phyloP scores from a whole-genome alignment of 2,888 invertebrate species.

The Atethmia centrago region DNA sequence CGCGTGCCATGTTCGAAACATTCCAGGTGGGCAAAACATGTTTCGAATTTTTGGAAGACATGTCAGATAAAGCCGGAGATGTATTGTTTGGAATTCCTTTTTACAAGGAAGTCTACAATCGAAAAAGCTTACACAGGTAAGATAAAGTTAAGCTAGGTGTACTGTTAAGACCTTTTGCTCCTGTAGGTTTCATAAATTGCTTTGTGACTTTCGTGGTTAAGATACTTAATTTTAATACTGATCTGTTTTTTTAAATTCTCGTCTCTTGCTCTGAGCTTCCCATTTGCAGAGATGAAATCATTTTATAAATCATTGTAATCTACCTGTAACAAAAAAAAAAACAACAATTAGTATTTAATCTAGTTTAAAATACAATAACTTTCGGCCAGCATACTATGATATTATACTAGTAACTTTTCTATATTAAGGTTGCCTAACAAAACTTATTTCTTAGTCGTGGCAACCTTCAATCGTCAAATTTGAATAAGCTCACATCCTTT shows the following conservation, averaged over 20 bases:
- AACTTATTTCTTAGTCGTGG: no score
- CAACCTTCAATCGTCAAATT: no score
- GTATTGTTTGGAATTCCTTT: conserved; percentile 9
- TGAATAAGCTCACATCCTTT: no score
- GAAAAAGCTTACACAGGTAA: not conserved
- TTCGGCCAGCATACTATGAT: no score
- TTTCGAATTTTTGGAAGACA: conserved; percentile 29
- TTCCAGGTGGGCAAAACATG: conserved; percentile 28
- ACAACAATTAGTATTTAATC: not conserved
- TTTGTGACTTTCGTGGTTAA: not conserved
- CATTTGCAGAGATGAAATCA: not conserved
- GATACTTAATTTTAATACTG: not conserved
- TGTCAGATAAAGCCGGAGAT: conserved; percentile 33
- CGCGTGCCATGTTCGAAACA: conserved; percentile 32
- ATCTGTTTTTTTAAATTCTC: not conserved
- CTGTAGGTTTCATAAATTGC: not conserved
- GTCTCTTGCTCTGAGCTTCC: not conserved
- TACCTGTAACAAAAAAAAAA: conserved; percentile 61
- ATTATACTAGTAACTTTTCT: no score
- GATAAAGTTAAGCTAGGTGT: not conserved
- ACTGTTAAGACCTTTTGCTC: not conserved
- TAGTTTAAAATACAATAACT: no score
- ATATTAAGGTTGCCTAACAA: no score
- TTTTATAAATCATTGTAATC: no score
- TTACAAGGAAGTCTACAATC: not conserved